Evolutionary conservation across 2,113 vertebrate genomes (phyloP).

Genomic region (Phaethornis superciliosus): DNA sequence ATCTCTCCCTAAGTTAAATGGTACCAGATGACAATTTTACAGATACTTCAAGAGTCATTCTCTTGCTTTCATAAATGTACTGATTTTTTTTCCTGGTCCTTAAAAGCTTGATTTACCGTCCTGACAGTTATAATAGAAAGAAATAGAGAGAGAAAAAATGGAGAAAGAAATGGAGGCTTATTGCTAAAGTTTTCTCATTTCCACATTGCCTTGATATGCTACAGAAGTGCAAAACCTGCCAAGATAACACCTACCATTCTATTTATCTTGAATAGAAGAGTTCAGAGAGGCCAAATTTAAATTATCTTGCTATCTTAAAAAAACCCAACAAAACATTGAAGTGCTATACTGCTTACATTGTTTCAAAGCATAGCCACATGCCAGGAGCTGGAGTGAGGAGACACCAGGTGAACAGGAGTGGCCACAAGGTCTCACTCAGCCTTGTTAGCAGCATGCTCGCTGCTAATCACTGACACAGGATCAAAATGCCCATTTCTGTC

Average conservation of each 20-base stretch:
- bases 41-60: constrained; percentile 6
- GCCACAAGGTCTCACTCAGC: neutral
- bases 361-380: neutral
- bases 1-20: constrained; percentile 35
- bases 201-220: constrained; percentile 54
- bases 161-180: constrained; percentile 53
- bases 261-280: neutral
- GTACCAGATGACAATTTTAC: constrained; percentile 46
- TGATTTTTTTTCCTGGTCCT: neutral
- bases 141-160: too few relatives aligned
- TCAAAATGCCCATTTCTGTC: neutral
- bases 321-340: neutral
- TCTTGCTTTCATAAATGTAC: constrained; percentile 37
- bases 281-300: neutral
- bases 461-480: neutral
- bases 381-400: neutral
- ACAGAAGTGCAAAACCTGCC: neutral
- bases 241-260: neutral
- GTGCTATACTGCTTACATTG: neutral
- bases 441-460: rapidly evolving
- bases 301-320: neutral
- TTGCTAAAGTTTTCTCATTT: constrained; percentile 27
- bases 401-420: neutral
- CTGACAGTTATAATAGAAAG: constrained; percentile 67
- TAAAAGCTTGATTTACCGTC: constrained; percentile 69